phyloP scores from a whole-genome alignment of 1,140 invertebrate genomes.

The Eciton burchellii region DNA sequence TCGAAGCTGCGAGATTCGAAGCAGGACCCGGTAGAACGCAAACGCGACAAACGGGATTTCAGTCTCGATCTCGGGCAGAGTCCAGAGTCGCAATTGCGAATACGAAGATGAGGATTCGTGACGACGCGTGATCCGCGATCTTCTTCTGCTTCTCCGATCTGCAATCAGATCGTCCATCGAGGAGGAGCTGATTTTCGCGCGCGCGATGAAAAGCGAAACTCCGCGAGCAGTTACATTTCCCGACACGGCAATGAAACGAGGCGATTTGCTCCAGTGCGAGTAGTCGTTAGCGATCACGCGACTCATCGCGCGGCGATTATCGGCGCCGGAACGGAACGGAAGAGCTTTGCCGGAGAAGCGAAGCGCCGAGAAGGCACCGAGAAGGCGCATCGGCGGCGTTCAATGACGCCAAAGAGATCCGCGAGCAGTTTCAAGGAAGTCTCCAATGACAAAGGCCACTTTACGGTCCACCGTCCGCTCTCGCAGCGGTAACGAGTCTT shows the following conservation, averaged over 20 bases:
- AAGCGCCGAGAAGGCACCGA: conserved; percentile 15
- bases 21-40: neutral
- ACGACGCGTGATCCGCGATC: too few species aligned
- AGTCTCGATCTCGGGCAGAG: too few species aligned
- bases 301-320: conserved; percentile 63
- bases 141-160: neutral
- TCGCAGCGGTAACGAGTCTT: conserved; percentile 72
- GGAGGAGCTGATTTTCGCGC: conserved; percentile 32
- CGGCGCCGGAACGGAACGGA: conserved; percentile 44
- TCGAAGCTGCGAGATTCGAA: neutral
- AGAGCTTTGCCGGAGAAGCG: conserved; percentile 36
- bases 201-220: conserved; percentile 47
- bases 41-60: neutral
- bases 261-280: conserved; percentile 39
- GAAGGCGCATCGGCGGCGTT: conserved; percentile 33
- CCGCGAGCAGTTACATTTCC: conserved; percentile 46
- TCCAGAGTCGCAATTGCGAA: too few species aligned
- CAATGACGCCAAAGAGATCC: conserved; percentile 62
- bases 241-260: conserved; percentile 57
- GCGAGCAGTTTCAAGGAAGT: conserved; percentile 72
- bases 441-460: conserved; percentile 76
- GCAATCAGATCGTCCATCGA: conserved; percentile 8
- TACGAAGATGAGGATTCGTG: too few species aligned
- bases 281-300: conserved; percentile 59
- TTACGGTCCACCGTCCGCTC: conserved; percentile 66